These are phyloP conservation scores for Upupa epops DNA, from an alignment of 2,113 vertebrate species.

Conservation along the genomic window DNA sequence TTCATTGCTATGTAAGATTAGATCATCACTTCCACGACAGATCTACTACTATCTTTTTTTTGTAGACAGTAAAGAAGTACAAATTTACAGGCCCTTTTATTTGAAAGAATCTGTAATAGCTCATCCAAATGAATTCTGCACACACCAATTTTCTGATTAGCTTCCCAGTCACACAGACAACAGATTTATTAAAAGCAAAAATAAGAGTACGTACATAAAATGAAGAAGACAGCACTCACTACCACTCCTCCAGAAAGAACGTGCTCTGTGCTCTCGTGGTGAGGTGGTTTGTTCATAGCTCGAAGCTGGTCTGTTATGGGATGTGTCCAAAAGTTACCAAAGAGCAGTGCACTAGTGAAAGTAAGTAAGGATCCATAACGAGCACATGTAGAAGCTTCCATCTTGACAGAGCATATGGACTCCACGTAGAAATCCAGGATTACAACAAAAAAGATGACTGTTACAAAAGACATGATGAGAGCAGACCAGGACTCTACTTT, in stretches of 20 bases:
- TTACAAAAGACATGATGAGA: constrained; percentile 87
- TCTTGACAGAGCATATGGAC: constrained; percentile 89
- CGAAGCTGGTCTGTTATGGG: constrained; percentile 92
- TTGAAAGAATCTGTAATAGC: neutral
- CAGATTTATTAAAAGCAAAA: neutral
- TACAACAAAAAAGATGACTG: constrained; percentile 90
- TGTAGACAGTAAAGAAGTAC: neutral
- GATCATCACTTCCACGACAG: neutral
- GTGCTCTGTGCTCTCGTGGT: constrained; percentile 88
- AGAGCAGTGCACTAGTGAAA: constrained; percentile 86
- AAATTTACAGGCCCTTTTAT: neutral
- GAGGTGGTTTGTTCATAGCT: constrained; percentile 82
- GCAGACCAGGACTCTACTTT: constrained; percentile 95
- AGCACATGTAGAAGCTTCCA: constrained; percentile 86
- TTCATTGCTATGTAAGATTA: neutral
- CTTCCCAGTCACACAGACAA: neutral
- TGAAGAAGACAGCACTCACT: constrained; percentile 95
- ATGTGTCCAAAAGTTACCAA: constrained; percentile 97
- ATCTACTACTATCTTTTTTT: neutral
- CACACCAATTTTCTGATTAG: neutral
- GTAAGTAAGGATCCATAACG: constrained; percentile 86
- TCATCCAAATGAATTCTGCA: neutral
- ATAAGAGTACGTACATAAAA: constrained; percentile 83
- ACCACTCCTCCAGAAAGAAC: constrained; percentile 96
- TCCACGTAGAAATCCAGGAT: constrained; percentile 98